phyloP scores from a whole-genome alignment of 1,140 invertebrate genomes.

The Solenopsis fugax region DNA sequence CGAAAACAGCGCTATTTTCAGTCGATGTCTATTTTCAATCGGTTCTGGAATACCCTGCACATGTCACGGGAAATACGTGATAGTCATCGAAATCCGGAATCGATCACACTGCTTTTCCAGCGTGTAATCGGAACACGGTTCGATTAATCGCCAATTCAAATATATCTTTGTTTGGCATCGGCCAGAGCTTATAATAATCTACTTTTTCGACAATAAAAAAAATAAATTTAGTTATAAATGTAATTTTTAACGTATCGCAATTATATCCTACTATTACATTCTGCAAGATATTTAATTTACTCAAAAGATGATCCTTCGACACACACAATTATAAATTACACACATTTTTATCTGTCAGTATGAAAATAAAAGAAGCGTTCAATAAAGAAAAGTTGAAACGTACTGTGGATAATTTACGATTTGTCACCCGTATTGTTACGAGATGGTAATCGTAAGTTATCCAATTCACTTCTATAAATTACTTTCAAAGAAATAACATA shows the following conservation, averaged over 20 bases:
- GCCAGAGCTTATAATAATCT: background rate
- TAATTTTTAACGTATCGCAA: background rate
- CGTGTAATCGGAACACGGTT: slow-evolving; percentile 27
- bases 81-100: slow-evolving; percentile 52
- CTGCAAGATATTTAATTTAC: background rate
- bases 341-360: background rate
- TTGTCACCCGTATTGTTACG: background rate
- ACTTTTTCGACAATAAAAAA: background rate
- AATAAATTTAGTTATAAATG: background rate
- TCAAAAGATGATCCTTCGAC: background rate
- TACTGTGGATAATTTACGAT: slow-evolving; percentile 29
- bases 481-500: background rate
- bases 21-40: background rate
- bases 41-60: slow-evolving; percentile 3
- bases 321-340: background rate
- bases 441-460: background rate
- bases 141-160: slow-evolving; percentile 50
- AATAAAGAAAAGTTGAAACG: slow-evolving; percentile 11
- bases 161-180: background rate
- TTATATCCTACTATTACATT: background rate
- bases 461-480: slow-evolving; percentile 5
- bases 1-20: background rate
- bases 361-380: background rate
- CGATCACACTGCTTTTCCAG: slow-evolving; percentile 33
- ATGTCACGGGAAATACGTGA: slow-evolving; percentile 32